Conservation (phyloP, 2,888 invertebrate species). For the Torymus aiolomorphi region DNA sequence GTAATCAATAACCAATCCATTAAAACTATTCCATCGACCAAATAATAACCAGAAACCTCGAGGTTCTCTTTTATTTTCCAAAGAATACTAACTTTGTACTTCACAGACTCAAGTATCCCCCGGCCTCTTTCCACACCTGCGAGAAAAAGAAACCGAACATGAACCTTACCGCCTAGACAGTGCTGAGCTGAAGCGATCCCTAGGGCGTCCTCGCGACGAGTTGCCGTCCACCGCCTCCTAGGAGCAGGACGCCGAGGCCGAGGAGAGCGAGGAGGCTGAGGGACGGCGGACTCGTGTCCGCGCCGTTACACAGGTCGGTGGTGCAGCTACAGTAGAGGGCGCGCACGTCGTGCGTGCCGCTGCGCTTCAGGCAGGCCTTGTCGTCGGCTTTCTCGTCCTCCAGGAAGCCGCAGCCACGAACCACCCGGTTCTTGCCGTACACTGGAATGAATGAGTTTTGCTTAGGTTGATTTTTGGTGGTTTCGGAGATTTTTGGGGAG, state of each 20-base stretch:
- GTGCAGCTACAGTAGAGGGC: slow-evolving; percentile 88
- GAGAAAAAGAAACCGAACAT: no score
- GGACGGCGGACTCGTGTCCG: slow-evolving; percentile 21
- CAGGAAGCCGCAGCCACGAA: slow-evolving; percentile 88
- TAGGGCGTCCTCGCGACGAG: slow-evolving; percentile 40
- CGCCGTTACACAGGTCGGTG: slow-evolving; percentile 84
- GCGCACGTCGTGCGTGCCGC: slow-evolving; percentile 86
- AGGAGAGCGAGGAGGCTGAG: slow-evolving; percentile 15
- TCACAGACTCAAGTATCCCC: no score
- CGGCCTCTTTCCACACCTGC: no score
- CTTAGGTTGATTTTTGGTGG: no score
- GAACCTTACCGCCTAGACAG: slow-evolving; percentile 21
- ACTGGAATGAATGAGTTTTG: slow-evolving; percentile 80
- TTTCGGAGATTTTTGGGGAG: no score
- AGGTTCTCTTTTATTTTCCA: no score
- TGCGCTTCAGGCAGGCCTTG: slow-evolving; percentile 81
- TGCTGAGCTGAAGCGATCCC: slow-evolving; percentile 2
- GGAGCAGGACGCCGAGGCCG: slow-evolving; percentile 25
- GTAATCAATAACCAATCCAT: no score
- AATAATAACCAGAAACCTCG: no score
- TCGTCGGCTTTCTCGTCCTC: slow-evolving; percentile 79
- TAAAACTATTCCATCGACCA: no score
- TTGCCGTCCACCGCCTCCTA: background rate
- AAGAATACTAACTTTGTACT: no score
- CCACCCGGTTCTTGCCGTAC: slow-evolving; percentile 85